Evolutionary conservation across 2,797 vertebrate species (phyloP), one percentile per base, ranked within the genome.

Genomic region (Podarcis siculus): DNA sequence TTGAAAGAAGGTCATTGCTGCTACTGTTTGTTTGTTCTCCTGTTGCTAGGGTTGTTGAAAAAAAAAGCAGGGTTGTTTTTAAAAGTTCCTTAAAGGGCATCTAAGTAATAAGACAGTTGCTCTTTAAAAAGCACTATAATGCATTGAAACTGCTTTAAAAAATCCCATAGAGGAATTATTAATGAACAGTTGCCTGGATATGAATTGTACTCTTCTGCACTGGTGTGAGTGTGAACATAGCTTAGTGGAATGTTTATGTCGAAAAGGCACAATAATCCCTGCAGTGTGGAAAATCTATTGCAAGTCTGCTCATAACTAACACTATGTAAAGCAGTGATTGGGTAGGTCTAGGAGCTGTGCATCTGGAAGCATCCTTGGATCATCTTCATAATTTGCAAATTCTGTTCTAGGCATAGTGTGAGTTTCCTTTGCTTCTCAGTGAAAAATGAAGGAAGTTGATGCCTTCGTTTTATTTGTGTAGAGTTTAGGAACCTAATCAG

Each of bases 401-500:
- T 80, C 35, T 55, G 42, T 82, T 82, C 45, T 32, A 0, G 32
- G 73, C 83, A 79, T 91, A 58, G 1, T 94, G 94, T 92, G 85
- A 83, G 58, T n/a, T 90, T 92, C 81, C 32, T 15, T 88, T 90
- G 49, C 75, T 90, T 45, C 49, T 90, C 69, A 87, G 77, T 79
- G 80, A 87, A 88, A 94, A 9, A 76, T 21, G 13, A 15, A 83
- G 23, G 90, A 80, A 77, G 72, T 55, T 93, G 82, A 87, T 58
- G 88, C 27, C 66, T 87, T 35, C 61, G 5, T 5, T 92, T 90
- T 82, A 84, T 80, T 79, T 82, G 10, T 89, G 1, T 73, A 82
- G 25, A 80, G 79, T 93, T 66, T 58, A 42, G 61, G 93, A 82
- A 90, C 37, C 87, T 83, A 92, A 76, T 92, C 39, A 90, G 83